A percentile compares a stretch with the other conserved stretches of the same genome.
Conservation (phyloP, 2,797 vertebrate species). For the Cephalopachus bancanus region DNA sequence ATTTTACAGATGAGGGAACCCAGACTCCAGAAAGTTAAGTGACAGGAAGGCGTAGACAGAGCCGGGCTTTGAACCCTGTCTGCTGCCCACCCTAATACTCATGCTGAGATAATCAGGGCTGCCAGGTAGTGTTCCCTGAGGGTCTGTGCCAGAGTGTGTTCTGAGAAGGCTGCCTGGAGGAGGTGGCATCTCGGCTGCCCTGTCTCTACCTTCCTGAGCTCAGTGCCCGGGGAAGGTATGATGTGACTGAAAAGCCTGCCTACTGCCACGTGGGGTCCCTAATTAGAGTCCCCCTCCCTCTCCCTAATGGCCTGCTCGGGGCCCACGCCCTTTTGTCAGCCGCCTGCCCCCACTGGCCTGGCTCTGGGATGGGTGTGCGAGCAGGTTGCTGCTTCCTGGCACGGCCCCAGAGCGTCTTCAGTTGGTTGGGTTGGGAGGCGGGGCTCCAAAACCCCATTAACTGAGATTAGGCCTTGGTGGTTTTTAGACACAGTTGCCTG, state of each 20-base stretch:
- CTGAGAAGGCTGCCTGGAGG: constrained; percentile 14
- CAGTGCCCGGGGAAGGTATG: not conserved
- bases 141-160: not conserved
- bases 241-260: not conserved
- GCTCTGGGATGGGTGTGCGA: not conserved
- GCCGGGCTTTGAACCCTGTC: not conserved
- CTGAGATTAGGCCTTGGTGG: not conserved
- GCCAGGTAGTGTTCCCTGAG: not conserved
- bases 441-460: not conserved
- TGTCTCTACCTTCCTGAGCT: not conserved
- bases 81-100: not conserved
- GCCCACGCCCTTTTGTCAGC: constrained; percentile 18
- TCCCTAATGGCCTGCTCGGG: not conserved
- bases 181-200: not conserved
- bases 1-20: not conserved
- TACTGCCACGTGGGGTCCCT: not conserved
- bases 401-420: not conserved
- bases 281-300: not conserved
- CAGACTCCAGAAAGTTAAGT: not conserved
- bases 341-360: not conserved
- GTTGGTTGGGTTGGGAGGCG: not conserved
- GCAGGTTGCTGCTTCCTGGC: not conserved
- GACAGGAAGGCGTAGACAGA: not conserved
- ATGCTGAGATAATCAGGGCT: not conserved
- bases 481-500: not conserved